Conservation (phyloP, 2,797 vertebrate genomes). For the Periophthalmus magnuspinnatus region DNA sequence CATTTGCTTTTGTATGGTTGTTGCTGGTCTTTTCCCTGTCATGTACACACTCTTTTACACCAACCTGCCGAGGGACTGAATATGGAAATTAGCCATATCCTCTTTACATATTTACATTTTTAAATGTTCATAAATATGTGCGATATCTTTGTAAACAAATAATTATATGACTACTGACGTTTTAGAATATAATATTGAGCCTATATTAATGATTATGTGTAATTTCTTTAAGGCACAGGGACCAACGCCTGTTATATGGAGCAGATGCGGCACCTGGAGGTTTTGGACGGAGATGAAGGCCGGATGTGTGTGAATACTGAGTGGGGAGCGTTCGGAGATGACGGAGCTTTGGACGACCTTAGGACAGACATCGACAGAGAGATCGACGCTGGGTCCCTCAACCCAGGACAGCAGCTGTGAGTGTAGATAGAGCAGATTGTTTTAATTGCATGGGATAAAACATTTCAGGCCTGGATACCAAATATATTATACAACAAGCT, state of each 20-base stretch:
- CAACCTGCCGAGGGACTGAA: too few species aligned
- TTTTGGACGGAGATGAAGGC: slow-evolving; percentile 92
- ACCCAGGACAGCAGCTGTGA: slow-evolving; percentile 95
- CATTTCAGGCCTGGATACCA: too few species aligned
- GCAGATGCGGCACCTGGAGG: slow-evolving; percentile 92
- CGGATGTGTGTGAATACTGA: slow-evolving; percentile 97
- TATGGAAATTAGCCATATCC: too few species aligned
- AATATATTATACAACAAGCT: too few species aligned
- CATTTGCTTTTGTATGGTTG: too few species aligned
- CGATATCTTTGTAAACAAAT: too few species aligned
- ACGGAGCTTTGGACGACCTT: slow-evolving; percentile 84
- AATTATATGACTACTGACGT: too few species aligned
- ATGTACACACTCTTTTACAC: too few species aligned
- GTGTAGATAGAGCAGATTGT: slow-evolving; percentile 39
- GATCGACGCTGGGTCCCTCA: slow-evolving; percentile 92
- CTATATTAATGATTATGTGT: not conserved
- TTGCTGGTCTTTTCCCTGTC: too few species aligned
- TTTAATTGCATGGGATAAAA: not conserved
- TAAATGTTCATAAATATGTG: too few species aligned
- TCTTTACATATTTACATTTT: too few species aligned
- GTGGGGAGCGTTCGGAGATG: slow-evolving; percentile 95
- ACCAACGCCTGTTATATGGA: slow-evolving; percentile 99
- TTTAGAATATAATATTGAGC: too few species aligned
- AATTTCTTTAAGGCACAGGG: slow-evolving; percentile 81
- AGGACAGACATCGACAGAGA: slow-evolving; percentile 89